Evolutionary conservation across 2,888 invertebrate species (phyloP).

Genomic region (Rhingia rostrata): DNA sequence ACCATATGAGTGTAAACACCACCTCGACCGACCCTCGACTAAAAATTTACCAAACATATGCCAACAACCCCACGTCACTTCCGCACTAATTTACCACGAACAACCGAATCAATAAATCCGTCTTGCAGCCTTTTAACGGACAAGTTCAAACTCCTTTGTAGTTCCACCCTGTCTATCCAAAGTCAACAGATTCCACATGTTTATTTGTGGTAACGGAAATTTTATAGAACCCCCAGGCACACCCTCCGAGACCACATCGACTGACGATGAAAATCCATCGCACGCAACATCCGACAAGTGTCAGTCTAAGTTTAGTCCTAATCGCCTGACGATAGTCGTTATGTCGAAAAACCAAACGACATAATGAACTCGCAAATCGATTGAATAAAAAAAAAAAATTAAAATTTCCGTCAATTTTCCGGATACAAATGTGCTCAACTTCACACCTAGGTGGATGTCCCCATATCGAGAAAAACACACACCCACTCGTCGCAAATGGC

Average conservation of each 20-base stretch:
- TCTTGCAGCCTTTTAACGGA: conserved; percentile 1
- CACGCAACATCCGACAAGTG: conserved; percentile 70
- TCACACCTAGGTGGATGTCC: conserved; percentile 54
- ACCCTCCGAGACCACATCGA: not conserved
- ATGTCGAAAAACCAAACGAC: not conserved
- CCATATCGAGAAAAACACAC: not conserved
- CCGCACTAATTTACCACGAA: conserved; percentile 13
- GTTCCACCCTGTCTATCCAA: conserved; percentile 11
- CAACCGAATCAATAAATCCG: conserved; percentile 43
- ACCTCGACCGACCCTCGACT: conserved; percentile 8
- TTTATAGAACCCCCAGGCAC: conserved; percentile 37
- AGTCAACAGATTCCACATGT: conserved; percentile 34
- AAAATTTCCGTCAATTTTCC: conserved; percentile 58
- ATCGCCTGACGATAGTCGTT: conserved; percentile 43
- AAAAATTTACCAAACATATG: not conserved
- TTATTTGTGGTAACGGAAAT: conserved; percentile 21
- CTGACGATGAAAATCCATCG: conserved; percentile 27
- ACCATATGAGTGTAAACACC: conserved; percentile 31
- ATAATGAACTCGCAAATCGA: not conserved
- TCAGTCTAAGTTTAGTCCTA: conserved; percentile 46
- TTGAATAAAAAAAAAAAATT: conserved; percentile 1
- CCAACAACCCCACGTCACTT: conserved; percentile 17
- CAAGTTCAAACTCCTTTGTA: conserved; percentile 17
- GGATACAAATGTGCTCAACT: conserved; percentile 3
- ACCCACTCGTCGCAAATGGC: conserved; percentile 43